phyloP scores from a whole-genome alignment of 2,888 invertebrate genomes.

The Leucozona laternaria region DNA sequence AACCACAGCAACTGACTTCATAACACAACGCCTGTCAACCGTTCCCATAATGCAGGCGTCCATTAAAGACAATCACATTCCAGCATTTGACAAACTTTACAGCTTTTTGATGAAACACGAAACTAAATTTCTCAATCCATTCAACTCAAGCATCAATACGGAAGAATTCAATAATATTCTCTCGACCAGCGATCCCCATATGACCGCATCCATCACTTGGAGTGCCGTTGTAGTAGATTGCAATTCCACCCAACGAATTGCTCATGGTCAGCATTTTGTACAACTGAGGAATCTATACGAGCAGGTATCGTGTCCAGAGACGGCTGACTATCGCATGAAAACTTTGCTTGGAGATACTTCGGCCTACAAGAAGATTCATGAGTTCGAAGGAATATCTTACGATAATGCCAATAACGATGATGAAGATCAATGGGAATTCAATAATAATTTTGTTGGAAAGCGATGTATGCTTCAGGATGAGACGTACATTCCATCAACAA shows the following conservation, averaged over 20 bases:
- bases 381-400: constrained; percentile 70
- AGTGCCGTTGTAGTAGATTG: constrained; percentile 79
- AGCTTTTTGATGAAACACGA: constrained; percentile 83
- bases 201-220: constrained; percentile 82
- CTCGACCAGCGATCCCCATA: constrained; percentile 80
- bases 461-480: constrained; percentile 83
- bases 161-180: constrained; percentile 83
- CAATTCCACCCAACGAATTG: constrained; percentile 78
- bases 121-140: constrained; percentile 81
- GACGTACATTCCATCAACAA: constrained; percentile 71
- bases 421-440: constrained; percentile 82
- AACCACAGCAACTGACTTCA: constrained; percentile 62
- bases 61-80: constrained; percentile 78
- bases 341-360: constrained; percentile 76
- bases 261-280: constrained; percentile 82
- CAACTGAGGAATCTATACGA: constrained; percentile 82
- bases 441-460: constrained; percentile 81
- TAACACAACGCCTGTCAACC: constrained; percentile 78
- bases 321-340: constrained; percentile 77
- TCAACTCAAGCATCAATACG: constrained; percentile 78
- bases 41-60: constrained; percentile 79
- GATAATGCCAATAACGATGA: constrained; percentile 78
- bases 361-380: constrained; percentile 76
- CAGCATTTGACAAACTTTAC: constrained; percentile 79
- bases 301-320: constrained; percentile 80